A percentile compares a stretch with the other conserved stretches of the same genome.
These are phyloP conservation scores for Megalops atlanticus DNA, from an alignment of 2,113 vertebrate species.

Conservation along the genomic window DNA sequence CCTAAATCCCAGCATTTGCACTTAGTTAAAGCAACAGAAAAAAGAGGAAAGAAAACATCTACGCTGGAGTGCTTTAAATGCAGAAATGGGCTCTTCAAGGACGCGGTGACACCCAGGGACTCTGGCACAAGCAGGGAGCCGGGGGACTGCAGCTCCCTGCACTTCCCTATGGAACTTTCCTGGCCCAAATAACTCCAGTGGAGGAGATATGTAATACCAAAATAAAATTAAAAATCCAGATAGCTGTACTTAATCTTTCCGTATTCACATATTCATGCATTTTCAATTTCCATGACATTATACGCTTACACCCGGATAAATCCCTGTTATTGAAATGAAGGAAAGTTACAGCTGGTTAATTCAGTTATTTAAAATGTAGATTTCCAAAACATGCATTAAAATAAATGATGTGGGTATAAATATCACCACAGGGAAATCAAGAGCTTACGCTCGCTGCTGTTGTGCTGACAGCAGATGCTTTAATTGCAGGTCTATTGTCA, in stretches of 20 bases:
- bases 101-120: slow-evolving; percentile 19
- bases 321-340: neutral
- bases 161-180: neutral
- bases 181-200: neutral
- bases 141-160: neutral
- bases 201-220: neutral
- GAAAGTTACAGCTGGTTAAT: neutral
- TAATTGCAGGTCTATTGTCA: slow-evolving; percentile 32
- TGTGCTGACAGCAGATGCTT: slow-evolving; percentile 13
- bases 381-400: neutral
- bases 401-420: neutral
- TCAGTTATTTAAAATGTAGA: neutral
- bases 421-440: neutral
- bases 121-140: neutral
- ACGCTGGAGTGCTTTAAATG: slow-evolving; percentile 4
- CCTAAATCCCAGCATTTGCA: slow-evolving; percentile 68
- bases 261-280: neutral
- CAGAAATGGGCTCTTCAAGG: slow-evolving; percentile 41
- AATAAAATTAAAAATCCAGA: neutral
- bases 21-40: slow-evolving; percentile 71
- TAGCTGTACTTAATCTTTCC: neutral
- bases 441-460: too few relatives aligned
- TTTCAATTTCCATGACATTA: neutral
- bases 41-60: slow-evolving; percentile 34
- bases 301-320: neutral